These are phyloP conservation scores for Semicossyphus pulcher DNA, from an alignment of 2,113 vertebrate genomes.

Conservation along the genomic window DNA sequence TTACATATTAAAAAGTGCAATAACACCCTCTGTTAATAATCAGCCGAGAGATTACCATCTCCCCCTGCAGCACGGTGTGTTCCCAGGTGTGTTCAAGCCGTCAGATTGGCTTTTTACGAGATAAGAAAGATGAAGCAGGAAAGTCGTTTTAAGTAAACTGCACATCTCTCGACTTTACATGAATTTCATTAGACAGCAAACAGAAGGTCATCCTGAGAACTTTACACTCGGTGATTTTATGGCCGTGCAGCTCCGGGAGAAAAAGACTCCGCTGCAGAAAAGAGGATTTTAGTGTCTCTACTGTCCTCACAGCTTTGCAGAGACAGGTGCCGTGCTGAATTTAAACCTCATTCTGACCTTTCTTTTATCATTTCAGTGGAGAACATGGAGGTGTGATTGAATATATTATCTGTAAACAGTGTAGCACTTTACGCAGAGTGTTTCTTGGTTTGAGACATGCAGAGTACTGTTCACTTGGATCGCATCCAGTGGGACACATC, in stretches of 20 bases:
- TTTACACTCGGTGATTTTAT: constrained; percentile 33
- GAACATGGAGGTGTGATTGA: constrained; percentile 48
- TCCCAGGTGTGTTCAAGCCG: constrained; percentile 17
- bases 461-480: constrained; percentile 57
- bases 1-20: constrained; percentile 18
- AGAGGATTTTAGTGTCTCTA: constrained; percentile 20
- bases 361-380: constrained; percentile 39
- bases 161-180: constrained; percentile 23
- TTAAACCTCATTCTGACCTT: constrained; percentile 63
- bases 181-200: constrained; percentile 34
- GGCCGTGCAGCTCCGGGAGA: constrained; percentile 6
- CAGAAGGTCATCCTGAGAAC: constrained; percentile 44
- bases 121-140: constrained; percentile 41
- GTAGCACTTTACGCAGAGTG: constrained; percentile 41
- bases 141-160: constrained; percentile 47
- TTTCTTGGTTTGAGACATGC: constrained; percentile 52
- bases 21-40: constrained; percentile 33
- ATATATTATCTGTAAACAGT: constrained; percentile 56
- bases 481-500: constrained; percentile 63
- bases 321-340: constrained; percentile 46
- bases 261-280: constrained; percentile 22
- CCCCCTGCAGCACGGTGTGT: constrained; percentile 29
- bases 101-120: constrained; percentile 38
- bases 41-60: constrained; percentile 7
- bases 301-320: constrained; percentile 11